phyloP scores from a whole-genome alignment of 2,888 invertebrate genomes.

The Monopis laevigella region DNA sequence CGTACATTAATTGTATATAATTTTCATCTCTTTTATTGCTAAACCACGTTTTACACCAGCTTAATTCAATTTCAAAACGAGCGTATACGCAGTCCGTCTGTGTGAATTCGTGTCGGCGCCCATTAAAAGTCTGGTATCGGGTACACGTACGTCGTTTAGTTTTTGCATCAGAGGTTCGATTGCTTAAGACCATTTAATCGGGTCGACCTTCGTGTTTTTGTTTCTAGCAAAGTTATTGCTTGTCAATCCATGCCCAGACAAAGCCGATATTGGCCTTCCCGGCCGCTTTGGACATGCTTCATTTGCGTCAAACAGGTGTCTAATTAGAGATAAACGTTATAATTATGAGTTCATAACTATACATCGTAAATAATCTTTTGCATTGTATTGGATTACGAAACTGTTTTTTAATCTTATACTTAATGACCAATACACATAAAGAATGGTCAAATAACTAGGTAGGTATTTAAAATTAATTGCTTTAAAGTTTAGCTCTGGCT shows the following conservation, averaged over 20 bases:
- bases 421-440: no score
- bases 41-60: slow-evolving; percentile 25
- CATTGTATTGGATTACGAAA: neutral
- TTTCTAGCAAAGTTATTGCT: neutral
- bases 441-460: no score
- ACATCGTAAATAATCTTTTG: neutral
- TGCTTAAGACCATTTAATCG: slow-evolving; percentile 25
- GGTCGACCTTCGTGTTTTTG: neutral
- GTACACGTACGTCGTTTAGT: slow-evolving; percentile 22
- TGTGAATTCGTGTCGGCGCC: neutral
- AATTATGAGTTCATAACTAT: neutral
- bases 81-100: slow-evolving; percentile 13
- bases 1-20: slow-evolving; percentile 33
- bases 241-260: no score
- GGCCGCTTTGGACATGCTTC: neutral
- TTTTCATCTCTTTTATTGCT: slow-evolving; percentile 32
- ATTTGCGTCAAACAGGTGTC: slow-evolving; percentile 20
- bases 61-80: slow-evolving; percentile 30
- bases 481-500: no score
- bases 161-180: slow-evolving; percentile 26
- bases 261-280: no score
- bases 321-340: slow-evolving; percentile 18
- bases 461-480: no score
- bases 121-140: slow-evolving; percentile 20
- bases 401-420: no score